Conservation (phyloP, 92 coral and sea anemone genomes). For the Actinernus sp. region DNA sequence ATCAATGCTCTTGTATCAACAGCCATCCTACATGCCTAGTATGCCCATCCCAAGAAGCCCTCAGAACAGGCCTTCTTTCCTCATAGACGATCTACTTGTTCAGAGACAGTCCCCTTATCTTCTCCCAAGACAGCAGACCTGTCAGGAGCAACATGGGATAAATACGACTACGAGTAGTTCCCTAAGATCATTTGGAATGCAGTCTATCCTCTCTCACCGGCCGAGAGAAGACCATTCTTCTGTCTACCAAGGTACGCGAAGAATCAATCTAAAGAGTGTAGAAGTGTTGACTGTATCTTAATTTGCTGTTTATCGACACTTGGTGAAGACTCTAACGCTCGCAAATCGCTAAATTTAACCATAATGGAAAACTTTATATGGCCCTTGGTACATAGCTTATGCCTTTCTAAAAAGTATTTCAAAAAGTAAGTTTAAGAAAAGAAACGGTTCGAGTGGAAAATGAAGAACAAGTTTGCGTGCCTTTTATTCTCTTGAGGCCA, state of each 20-base stretch:
- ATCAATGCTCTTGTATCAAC: constrained; percentile 63
- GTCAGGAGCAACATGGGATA: constrained; percentile 18
- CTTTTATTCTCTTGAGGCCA: no score
- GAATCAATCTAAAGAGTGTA: no score
- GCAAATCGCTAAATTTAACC: no score
- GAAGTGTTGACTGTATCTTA: no score
- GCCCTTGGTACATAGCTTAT: no score
- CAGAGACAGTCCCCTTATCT: constrained; percentile 57
- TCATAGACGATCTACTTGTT: constrained; percentile 46
- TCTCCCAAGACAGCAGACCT: constrained; percentile 61
- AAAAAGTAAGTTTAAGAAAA: no score
- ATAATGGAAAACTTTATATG: no score
- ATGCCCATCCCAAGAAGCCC: constrained; percentile 56
- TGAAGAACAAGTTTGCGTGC: no score
- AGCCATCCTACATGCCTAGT: constrained; percentile 38
- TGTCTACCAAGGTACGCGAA: constrained; percentile 40
- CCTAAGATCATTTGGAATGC: constrained; percentile 26
- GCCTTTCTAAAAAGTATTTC: no score
- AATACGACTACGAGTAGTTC: constrained; percentile 9
- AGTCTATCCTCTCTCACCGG: constrained; percentile 27
- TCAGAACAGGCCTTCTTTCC: constrained; percentile 40
- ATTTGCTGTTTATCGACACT: no score
- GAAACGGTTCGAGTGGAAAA: no score
- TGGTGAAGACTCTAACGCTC: no score
- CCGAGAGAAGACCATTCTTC: constrained; percentile 8